Conservation (phyloP, 2,888 invertebrate species). For the Rhaphigaster nebulosa region DNA sequence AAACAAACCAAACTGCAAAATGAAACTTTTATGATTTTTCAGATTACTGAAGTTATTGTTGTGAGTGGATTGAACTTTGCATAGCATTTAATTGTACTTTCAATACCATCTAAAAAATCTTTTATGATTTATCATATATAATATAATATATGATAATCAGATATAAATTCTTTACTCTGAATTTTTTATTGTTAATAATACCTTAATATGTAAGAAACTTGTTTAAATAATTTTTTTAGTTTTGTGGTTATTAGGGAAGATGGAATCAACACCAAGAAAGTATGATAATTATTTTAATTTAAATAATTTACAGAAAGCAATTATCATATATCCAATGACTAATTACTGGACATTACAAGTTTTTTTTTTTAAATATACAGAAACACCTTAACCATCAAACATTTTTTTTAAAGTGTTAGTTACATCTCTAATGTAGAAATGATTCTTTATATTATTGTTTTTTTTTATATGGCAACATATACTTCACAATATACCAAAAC, state of each 20-base stretch:
- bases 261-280: background rate
- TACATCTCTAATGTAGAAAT: slow-evolving; percentile 59
- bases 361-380: slow-evolving; percentile 13
- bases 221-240: background rate
- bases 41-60: too few relatives aligned
- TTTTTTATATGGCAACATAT: slow-evolving; percentile 52
- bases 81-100: too few relatives aligned
- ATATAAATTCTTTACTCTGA: too few relatives aligned
- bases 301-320: slow-evolving; percentile 49
- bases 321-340: slow-evolving; percentile 38
- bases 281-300: slow-evolving; percentile 49
- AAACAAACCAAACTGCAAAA: too few relatives aligned
- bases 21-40: too few relatives aligned
- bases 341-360: slow-evolving; percentile 16
- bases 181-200: too few relatives aligned
- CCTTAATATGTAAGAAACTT: too few relatives aligned
- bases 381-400: slow-evolving; percentile 48
- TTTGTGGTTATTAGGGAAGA: background rate
- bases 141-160: too few relatives aligned
- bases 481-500: slow-evolving; percentile 36
- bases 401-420: slow-evolving; percentile 52
- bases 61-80: too few relatives aligned
- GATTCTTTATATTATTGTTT: slow-evolving; percentile 41
- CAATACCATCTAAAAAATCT: too few relatives aligned
- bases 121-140: too few relatives aligned